Evolutionary conservation across 2,888 invertebrate species (phyloP).

Genomic region (Andrena minutula): DNA sequence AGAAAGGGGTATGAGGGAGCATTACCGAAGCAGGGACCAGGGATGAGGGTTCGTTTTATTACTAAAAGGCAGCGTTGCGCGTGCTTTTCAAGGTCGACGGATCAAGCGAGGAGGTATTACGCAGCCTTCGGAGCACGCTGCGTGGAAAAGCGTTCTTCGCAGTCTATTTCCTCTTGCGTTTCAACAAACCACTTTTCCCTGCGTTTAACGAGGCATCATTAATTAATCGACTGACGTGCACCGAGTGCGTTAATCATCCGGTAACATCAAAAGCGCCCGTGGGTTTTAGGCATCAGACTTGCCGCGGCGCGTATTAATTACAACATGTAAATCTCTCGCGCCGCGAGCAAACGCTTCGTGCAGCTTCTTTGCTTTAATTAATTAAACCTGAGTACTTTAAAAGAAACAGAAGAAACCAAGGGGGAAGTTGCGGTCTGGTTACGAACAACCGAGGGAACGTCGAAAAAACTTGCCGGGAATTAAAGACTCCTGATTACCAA

Average conservation of each 20-base stretch:
- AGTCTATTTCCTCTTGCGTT: background rate
- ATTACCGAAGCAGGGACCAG: background rate
- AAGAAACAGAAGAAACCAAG: background rate
- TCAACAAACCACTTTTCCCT: background rate
- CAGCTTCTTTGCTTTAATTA: conserved; percentile 38
- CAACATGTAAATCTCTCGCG: conserved; percentile 23
- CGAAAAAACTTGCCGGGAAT: conserved; percentile 11
- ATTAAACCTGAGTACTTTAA: conserved; percentile 22
- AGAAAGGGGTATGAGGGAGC: background rate
- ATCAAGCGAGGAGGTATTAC: conserved; percentile 50
- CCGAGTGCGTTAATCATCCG: background rate
- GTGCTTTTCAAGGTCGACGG: conserved; percentile 69
- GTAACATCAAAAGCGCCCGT: background rate
- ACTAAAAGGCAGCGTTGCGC: conserved; percentile 43
- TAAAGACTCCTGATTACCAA: conserved; percentile 16
- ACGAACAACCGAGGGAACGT: background rate
- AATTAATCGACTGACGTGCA: conserved; percentile 40
- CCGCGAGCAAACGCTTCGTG: conserved; percentile 11
- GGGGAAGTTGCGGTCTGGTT: conserved; percentile 3
- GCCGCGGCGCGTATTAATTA: conserved; percentile 32
- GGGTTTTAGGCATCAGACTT: background rate
- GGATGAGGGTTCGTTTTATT: conserved; percentile 19
- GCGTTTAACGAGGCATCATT: conserved; percentile 25
- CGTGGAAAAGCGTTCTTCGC: background rate
- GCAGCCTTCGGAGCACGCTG: background rate